These are phyloP conservation scores for Daktulosphaira vitifoliae DNA, from an alignment of 1,140 invertebrate genomes.

Conservation along the genomic window DNA sequence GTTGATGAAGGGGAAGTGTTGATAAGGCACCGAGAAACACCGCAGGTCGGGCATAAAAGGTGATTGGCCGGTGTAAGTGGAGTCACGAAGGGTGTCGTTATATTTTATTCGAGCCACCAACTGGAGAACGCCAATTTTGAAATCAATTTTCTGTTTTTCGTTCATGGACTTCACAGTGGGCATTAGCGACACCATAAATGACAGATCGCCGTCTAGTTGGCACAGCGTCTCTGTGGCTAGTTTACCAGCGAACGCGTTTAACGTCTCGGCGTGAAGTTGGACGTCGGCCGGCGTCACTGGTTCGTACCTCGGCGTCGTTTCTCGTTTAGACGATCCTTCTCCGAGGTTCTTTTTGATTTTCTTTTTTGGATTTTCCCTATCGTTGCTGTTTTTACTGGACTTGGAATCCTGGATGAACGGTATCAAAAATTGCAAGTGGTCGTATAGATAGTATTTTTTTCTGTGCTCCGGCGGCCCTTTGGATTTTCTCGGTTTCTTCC, in stretches of 20 bases:
- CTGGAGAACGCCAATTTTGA: constrained; percentile 26
- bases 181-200: constrained; percentile 23
- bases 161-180: constrained; percentile 29
- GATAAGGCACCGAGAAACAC: neutral
- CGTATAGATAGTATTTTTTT: constrained; percentile 20
- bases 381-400: neutral
- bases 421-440: constrained; percentile 11
- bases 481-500: neutral
- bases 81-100: neutral
- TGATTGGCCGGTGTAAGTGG: neutral
- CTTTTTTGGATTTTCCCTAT: neutral
- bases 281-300: neutral
- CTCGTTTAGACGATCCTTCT: neutral
- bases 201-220: constrained; percentile 20
- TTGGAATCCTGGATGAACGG: constrained; percentile 6
- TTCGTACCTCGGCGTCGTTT: neutral
- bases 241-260: neutral
- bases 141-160: constrained; percentile 16
- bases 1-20: neutral
- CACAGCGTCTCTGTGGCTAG: neutral
- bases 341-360: neutral
- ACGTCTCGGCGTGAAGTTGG: neutral
- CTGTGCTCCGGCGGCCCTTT: neutral
- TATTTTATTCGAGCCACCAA: constrained; percentile 7
- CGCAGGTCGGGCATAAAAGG: neutral